These are phyloP conservation scores for Spinibarbus caldwelli DNA, from an alignment of 2,797 vertebrate species.

Conservation along the genomic window DNA sequence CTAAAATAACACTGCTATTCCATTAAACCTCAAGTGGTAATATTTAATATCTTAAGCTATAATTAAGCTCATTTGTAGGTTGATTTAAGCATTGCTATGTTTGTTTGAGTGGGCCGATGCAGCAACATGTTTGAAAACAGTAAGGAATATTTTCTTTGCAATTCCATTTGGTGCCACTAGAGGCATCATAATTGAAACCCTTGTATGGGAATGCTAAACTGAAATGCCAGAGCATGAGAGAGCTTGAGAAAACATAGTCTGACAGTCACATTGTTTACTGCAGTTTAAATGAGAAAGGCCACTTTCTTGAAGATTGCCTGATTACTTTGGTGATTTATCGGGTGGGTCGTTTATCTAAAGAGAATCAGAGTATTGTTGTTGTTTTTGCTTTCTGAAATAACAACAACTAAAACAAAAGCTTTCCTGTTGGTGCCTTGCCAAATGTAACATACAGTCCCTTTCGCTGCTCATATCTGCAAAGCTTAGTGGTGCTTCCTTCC, in stretches of 20 bases:
- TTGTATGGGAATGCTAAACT: conserved; percentile 5
- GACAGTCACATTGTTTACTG: conserved; percentile 18
- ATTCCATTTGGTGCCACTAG: not conserved
- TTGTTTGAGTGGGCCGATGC: not conserved
- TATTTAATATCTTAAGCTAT: not conserved
- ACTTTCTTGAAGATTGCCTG: conserved; percentile 10
- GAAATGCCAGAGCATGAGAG: not conserved
- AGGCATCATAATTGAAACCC: not conserved
- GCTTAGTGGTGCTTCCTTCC: conserved; percentile 30
- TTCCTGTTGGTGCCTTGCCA: conserved; percentile 33
- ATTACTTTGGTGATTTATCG: conserved; percentile 21
- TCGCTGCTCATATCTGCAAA: conserved; percentile 6
- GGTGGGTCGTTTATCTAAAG: conserved; percentile 18
- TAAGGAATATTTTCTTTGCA: not conserved
- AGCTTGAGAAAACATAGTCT: not conserved
- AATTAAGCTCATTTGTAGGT: not conserved
- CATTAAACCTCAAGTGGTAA: no score
- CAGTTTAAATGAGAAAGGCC: not conserved
- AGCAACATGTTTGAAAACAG: no score
- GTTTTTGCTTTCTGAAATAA: conserved; percentile 32
- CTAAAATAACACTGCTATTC: no score
- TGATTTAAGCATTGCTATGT: not conserved
- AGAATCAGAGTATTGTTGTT: conserved; percentile 34
- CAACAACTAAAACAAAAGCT: conserved; percentile 45
- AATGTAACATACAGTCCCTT: conserved; percentile 17